A percentile compares a stretch with the other conserved stretches of the same genome.
These are phyloP conservation scores for Amblyopsis hoosieri DNA, from an alignment of 2,797 vertebrate genomes.

Conservation along the genomic window DNA sequence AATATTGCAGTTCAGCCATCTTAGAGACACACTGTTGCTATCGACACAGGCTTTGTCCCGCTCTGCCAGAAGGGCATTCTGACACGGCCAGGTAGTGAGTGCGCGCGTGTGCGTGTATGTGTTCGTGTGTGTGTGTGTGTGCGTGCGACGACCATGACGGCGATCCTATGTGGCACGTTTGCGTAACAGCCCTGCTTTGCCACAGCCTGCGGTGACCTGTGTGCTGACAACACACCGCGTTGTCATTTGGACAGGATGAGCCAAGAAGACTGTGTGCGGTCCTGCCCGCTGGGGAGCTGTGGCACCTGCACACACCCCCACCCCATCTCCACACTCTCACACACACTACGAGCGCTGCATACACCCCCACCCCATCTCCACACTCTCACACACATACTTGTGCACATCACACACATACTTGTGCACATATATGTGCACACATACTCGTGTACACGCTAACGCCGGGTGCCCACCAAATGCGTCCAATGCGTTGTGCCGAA, in stretches of 20 bases:
- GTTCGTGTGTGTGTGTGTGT: no score
- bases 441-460: no score
- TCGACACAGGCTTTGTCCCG: background rate
- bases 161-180: conserved; percentile 5
- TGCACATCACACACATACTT: no score
- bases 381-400: no score
- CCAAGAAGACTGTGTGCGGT: background rate
- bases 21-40: conserved; percentile 2
- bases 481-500: no score
- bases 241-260: background rate
- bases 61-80: background rate
- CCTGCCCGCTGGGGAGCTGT: conserved; percentile 12
- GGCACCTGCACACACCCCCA: no score
- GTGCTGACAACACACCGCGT: no score
- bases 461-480: no score
- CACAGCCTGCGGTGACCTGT: background rate
- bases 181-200: background rate
- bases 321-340: no score
- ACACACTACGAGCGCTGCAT: no score
- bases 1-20: background rate
- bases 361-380: no score
- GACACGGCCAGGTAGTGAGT: background rate
- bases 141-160: background rate
- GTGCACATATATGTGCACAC: no score
- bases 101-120: background rate